Percentiles rank a stretch among this genome's conserved stretches.
Evolutionary conservation across 2,888 invertebrate species (phyloP).

Genomic region (Lottia scabra): DNA sequence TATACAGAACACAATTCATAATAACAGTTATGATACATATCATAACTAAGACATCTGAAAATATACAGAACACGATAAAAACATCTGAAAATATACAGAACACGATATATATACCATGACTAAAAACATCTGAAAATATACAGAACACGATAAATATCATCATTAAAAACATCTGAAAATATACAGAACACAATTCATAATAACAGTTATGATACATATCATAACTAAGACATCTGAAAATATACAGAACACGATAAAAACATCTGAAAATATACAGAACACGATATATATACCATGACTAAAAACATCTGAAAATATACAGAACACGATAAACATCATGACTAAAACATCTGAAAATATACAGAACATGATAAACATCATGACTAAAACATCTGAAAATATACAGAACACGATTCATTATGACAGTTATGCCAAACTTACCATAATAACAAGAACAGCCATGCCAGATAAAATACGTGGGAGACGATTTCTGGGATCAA

Average conservation of each 20-base stretch:
- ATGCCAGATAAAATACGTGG: constrained; percentile 73
- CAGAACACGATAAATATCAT: constrained; percentile 71
- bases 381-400: constrained; percentile 72
- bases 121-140: constrained; percentile 70
- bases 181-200: constrained; percentile 28
- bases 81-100: constrained; percentile 69
- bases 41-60: constrained; percentile 73
- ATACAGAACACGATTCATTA: not conserved
- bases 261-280: constrained; percentile 71
- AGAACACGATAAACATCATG: constrained; percentile 71
- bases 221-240: constrained; percentile 73
- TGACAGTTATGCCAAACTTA: constrained; percentile 52
- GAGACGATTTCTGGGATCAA: constrained; percentile 70
- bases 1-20: constrained; percentile 27
- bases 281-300: constrained; percentile 73
- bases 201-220: constrained; percentile 74
- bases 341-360: constrained; percentile 72
- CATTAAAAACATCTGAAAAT: constrained; percentile 72
- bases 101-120: constrained; percentile 73
- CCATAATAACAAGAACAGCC: constrained; percentile 73
- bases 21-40: too few species aligned
- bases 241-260: constrained; percentile 69
- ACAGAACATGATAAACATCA: constrained; percentile 71
- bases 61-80: constrained; percentile 72
- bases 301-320: constrained; percentile 70